These are phyloP conservation scores for Lithophane semibrunnea DNA, from an alignment of 2,888 invertebrate genomes.

Conservation along the genomic window DNA sequence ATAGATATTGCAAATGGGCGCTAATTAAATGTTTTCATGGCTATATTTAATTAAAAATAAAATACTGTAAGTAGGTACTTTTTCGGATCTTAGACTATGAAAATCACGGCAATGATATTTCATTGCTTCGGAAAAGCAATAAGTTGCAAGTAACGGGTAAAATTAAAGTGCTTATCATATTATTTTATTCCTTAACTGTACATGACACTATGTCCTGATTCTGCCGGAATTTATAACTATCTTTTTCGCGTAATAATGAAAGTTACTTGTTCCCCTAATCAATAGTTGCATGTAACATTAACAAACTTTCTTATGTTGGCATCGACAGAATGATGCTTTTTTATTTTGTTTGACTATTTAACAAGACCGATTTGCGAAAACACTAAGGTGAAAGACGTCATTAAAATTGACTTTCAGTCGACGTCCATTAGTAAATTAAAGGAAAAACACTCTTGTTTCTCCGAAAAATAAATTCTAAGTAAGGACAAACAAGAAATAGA, in stretches of 20 bases:
- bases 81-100: too few species aligned
- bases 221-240: not conserved
- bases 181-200: not conserved
- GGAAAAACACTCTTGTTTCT: not conserved
- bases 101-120: too few species aligned
- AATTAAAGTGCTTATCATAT: not conserved
- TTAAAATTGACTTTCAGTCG: slow-evolving; percentile 11
- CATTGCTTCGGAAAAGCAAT: too few species aligned
- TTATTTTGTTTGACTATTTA: not conserved
- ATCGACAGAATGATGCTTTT: not conserved
- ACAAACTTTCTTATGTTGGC: not conserved
- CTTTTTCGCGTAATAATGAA: not conserved
- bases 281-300: not conserved
- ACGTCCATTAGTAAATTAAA: slow-evolving; percentile 5
- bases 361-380: not conserved
- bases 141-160: too few species aligned
- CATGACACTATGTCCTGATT: not conserved
- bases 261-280: not conserved
- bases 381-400: not conserved
- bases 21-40: too few species aligned
- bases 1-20: too few species aligned
- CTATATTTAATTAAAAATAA: too few species aligned
- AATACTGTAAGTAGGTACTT: too few species aligned
- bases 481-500: not conserved
- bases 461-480: slow-evolving; percentile 5